phyloP scores from a whole-genome alignment of 2,888 invertebrate genomes.

The Rhogogaster chlorosoma region DNA sequence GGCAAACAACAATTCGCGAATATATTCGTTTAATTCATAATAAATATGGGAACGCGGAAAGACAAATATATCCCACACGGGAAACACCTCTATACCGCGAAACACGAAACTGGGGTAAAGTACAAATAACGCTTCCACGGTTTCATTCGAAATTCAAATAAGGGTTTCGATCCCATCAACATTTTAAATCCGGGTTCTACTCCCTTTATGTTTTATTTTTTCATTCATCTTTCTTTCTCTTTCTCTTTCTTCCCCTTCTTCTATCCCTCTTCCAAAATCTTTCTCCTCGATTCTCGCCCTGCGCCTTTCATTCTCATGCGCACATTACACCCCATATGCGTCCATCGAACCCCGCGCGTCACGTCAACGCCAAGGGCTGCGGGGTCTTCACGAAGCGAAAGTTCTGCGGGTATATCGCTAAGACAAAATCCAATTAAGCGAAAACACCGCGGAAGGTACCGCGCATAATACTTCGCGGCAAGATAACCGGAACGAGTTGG shows the following conservation, averaged over 20 bases:
- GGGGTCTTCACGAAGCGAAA: background rate
- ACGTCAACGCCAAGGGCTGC: background rate
- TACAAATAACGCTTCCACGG: slow-evolving; percentile 17
- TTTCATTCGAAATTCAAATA: slow-evolving; percentile 12
- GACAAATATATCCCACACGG: background rate
- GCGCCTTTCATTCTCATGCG: background rate
- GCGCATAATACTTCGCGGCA: slow-evolving; percentile 29
- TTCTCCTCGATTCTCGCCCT: background rate
- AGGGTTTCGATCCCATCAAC: background rate
- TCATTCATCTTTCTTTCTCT: background rate
- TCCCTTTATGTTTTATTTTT: background rate
- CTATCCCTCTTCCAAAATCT: background rate
- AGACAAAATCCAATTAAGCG: slow-evolving; percentile 40
- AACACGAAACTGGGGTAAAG: background rate
- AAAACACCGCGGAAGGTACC: slow-evolving; percentile 20
- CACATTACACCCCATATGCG: no score
- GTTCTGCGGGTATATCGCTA: background rate
- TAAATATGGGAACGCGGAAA: background rate
- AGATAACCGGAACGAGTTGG: slow-evolving; percentile 35
- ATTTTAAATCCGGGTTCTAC: background rate
- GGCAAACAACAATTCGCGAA: background rate
- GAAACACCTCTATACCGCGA: background rate
- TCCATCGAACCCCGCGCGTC: background rate
- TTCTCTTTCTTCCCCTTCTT: background rate
- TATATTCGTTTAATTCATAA: background rate